phyloP scores from a whole-genome alignment of 2,888 invertebrate genomes.

The Mamestra brassicae region DNA sequence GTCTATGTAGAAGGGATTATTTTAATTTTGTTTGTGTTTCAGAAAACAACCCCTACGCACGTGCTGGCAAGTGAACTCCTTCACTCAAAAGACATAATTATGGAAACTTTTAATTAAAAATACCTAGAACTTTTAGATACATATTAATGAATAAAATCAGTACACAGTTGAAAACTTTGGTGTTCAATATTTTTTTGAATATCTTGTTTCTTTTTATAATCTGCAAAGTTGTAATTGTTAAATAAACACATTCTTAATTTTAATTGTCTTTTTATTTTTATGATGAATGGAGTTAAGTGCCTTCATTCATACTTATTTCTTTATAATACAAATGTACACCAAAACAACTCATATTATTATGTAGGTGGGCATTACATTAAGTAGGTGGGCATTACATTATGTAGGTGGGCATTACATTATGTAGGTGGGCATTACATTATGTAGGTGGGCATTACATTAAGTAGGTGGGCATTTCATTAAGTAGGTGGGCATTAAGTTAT shows the following conservation, averaged over 20 bases:
- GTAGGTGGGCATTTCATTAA: too few relatives aligned
- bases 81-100: not conserved
- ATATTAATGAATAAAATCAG: not conserved
- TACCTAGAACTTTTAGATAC: not conserved
- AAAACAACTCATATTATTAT: too few relatives aligned
- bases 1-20: not conserved
- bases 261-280: slow-evolving; percentile 7
- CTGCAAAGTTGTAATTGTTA: not conserved
- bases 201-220: not conserved
- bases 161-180: not conserved
- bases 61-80: slow-evolving; percentile 59
- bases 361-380: too few relatives aligned
- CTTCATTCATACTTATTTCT: too few relatives aligned
- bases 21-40: slow-evolving; percentile 38
- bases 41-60: slow-evolving; percentile 63
- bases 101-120: slow-evolving; percentile 1
- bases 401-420: too few relatives aligned
- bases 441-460: too few relatives aligned
- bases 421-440: too few relatives aligned
- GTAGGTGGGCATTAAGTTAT: too few relatives aligned
- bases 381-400: too few relatives aligned
- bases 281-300: not conserved
- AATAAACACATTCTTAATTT: slow-evolving; percentile 1
- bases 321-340: too few relatives aligned
- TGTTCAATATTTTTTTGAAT: not conserved